Conservation (phyloP, 2,888 invertebrate species). For the Hesperia comma region DNA sequence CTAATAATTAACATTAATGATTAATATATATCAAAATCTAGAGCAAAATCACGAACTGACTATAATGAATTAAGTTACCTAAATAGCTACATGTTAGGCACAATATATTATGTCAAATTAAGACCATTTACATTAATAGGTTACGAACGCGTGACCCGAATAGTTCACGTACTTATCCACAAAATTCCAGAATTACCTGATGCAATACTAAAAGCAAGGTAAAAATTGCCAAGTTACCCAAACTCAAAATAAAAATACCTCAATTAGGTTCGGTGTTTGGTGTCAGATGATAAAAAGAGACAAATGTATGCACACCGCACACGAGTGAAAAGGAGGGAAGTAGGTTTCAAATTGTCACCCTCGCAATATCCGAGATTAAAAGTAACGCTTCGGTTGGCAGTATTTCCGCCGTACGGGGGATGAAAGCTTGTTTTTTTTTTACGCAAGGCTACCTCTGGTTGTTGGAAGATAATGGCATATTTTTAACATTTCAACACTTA, state of each 20-base stretch:
- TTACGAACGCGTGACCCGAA: background rate
- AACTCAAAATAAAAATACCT: slow-evolving; percentile 10
- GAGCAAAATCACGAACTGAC: too few species aligned
- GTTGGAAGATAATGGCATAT: slow-evolving; percentile 22
- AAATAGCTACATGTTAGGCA: too few species aligned
- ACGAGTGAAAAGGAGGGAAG: slow-evolving; percentile 47
- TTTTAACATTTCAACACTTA: slow-evolving; percentile 23
- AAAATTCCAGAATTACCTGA: background rate
- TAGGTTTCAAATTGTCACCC: slow-evolving; percentile 71
- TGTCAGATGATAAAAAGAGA: slow-evolving; percentile 4
- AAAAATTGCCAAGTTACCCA: background rate
- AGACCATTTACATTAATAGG: too few species aligned
- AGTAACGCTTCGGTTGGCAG: slow-evolving; percentile 77
- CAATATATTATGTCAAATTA: too few species aligned
- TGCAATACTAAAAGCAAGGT: background rate
- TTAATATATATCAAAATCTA: too few species aligned
- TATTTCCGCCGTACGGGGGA: slow-evolving; percentile 60
- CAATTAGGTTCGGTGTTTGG: slow-evolving; percentile 10
- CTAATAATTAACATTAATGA: too few species aligned
- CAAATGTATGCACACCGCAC: background rate
- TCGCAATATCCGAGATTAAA: slow-evolving; percentile 81
- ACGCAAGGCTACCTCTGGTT: slow-evolving; percentile 41
- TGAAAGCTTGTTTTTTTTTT: slow-evolving; percentile 39
- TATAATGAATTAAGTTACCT: too few species aligned
- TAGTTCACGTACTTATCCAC: background rate